phyloP scores from a whole-genome alignment of 2,797 vertebrate genomes.

The Cheirogaleus major region DNA sequence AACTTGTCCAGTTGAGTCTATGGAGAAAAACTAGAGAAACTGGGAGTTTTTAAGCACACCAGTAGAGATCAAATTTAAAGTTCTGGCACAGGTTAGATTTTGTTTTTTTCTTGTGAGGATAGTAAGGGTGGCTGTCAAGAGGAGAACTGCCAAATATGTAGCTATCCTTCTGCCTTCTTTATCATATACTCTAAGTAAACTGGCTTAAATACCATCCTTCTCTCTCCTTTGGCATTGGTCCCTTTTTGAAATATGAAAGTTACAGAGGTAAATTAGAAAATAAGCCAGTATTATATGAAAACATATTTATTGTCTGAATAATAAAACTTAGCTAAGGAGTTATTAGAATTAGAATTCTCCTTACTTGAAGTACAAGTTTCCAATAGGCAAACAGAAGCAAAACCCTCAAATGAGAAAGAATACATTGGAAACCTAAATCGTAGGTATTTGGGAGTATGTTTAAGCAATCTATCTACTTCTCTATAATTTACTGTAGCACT shows the following conservation, averaged over 20 bases:
- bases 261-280: conserved; percentile 71
- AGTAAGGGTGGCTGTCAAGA: background rate
- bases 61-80: background rate
- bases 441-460: background rate
- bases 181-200: background rate
- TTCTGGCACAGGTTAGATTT: background rate
- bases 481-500: background rate
- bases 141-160: background rate
- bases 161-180: background rate
- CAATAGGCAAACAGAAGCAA: conserved; percentile 48
- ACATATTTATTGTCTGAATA: conserved; percentile 74
- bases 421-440: conserved; percentile 2
- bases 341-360: conserved; percentile 39
- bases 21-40: background rate
- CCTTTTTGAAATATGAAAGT: conserved; percentile 36
- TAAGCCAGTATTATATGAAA: conserved; percentile 49
- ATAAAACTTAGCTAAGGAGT: conserved; percentile 57
- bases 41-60: background rate
- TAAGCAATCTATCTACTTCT: background rate
- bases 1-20: background rate
- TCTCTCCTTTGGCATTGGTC: background rate
- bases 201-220: background rate
- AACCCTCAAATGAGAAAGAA: conserved; percentile 25
- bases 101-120: background rate
- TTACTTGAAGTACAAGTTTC: conserved; percentile 54